phyloP scores from a whole-genome alignment of 30 jellyfish, hydroid and myxozoan species.

The Turritopsis dohrnii region DNA sequence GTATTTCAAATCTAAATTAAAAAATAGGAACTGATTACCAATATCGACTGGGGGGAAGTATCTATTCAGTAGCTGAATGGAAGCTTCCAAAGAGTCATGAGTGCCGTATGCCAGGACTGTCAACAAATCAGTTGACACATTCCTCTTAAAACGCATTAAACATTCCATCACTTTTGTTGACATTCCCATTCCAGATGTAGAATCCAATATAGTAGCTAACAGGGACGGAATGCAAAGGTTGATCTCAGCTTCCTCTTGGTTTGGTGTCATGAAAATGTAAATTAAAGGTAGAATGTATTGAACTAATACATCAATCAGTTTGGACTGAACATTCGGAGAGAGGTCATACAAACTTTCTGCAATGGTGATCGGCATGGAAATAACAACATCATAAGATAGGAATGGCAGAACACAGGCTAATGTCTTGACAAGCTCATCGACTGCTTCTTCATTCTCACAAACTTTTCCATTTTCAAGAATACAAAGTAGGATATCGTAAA shows the following conservation, averaged over 20 bases:
- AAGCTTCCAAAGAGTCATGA: slow-evolving; percentile 55
- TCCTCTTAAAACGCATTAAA: slow-evolving; percentile 52
- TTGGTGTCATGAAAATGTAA: slow-evolving; percentile 29
- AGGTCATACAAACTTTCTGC: slow-evolving; percentile 37
- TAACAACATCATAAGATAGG: slow-evolving; percentile 32
- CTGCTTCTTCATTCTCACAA: slow-evolving; percentile 7
- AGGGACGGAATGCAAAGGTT: slow-evolving; percentile 56
- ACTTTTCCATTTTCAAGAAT: neutral
- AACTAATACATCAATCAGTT: slow-evolving; percentile 34
- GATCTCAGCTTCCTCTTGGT: slow-evolving; percentile 31
- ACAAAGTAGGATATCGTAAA: neutral
- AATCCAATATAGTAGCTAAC: slow-evolving; percentile 47
- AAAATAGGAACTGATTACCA: slow-evolving; percentile 57
- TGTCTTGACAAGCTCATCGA: slow-evolving; percentile 28
- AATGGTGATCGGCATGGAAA: slow-evolving; percentile 42
- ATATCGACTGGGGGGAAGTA: slow-evolving; percentile 72
- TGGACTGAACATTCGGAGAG: slow-evolving; percentile 30
- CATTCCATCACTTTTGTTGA: slow-evolving; percentile 56
- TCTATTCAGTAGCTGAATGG: slow-evolving; percentile 67
- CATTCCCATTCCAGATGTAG: slow-evolving; percentile 47
- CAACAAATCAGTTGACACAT: slow-evolving; percentile 64
- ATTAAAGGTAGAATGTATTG: slow-evolving; percentile 67
- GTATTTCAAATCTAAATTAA: neutral
- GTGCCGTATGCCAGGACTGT: slow-evolving; percentile 74
- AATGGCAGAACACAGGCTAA: slow-evolving; percentile 73